Evolutionary conservation across 2,113 vertebrate species (phyloP).

Genomic region (Potamarius usumacintae): DNA sequence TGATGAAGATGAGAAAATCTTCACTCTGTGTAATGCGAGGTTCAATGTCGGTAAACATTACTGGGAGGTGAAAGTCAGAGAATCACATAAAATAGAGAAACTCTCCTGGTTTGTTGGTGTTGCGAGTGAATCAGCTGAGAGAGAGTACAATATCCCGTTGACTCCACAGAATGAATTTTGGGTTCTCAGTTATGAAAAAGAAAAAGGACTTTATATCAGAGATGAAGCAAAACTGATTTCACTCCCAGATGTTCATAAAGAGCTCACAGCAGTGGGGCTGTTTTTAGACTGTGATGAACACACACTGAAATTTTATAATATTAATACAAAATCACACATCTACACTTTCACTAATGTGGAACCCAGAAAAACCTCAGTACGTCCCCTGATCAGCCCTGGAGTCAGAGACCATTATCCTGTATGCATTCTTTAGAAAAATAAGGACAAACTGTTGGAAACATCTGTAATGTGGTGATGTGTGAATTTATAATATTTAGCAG

Average conservation of each 20-base stretch:
- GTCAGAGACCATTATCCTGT: background rate
- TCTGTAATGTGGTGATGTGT: too few relatives aligned
- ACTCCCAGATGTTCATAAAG: background rate
- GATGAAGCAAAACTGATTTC: background rate
- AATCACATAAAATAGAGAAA: background rate
- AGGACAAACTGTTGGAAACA: too few relatives aligned
- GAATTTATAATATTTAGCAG: too few relatives aligned
- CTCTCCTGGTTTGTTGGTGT: background rate
- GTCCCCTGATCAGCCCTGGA: conserved; percentile 40
- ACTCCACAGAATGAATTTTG: background rate
- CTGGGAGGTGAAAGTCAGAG: background rate
- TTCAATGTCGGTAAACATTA: background rate
- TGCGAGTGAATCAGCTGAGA: background rate
- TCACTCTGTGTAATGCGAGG: background rate
- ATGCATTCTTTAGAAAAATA: background rate
- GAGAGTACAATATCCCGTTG: background rate
- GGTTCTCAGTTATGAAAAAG: background rate
- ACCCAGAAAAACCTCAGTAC: background rate
- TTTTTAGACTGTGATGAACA: background rate
- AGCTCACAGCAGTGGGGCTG: background rate
- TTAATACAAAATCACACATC: background rate
- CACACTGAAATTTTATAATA: background rate
- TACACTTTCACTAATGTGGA: conserved; percentile 5
- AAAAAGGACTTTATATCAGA: background rate
- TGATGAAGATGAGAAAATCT: background rate